A percentile compares a stretch with the other conserved stretches of the same genome.
Evolutionary conservation across 35 echinoderm and acorn worm species (phyloP).

Genomic region (Hemicentrotus pulcherrimus): DNA sequence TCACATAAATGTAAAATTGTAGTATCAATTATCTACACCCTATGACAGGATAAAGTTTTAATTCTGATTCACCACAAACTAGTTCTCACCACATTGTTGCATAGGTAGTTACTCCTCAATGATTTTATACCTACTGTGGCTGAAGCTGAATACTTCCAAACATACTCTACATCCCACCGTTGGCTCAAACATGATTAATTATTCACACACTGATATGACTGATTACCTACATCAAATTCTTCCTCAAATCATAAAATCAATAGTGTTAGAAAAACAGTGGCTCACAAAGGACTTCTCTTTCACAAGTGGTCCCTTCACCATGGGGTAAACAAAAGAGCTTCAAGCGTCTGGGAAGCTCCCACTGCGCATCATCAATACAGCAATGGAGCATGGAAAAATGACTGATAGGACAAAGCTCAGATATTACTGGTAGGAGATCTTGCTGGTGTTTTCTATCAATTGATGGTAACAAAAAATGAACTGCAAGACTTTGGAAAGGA

Average conservation of each 20-base stretch:
- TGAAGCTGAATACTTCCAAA: not conserved
- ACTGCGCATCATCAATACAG: not conserved
- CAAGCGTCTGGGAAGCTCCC: not conserved
- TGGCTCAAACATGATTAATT: not conserved
- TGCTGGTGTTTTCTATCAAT: no score
- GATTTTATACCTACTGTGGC: not conserved
- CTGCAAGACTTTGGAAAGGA: no score
- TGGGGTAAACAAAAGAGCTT: slow-evolving; percentile 4
- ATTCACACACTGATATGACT: not conserved
- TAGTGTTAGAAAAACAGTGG: not conserved
- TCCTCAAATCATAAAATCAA: not conserved
- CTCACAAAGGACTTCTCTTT: not conserved
- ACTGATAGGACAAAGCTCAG: not conserved
- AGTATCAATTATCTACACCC: no score
- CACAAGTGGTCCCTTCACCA: not conserved
- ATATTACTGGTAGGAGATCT: no score
- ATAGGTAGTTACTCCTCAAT: no score
- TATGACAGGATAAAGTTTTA: no score
- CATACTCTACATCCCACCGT: not conserved
- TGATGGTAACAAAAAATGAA: no score
- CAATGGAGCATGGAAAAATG: not conserved
- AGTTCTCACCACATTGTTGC: no score
- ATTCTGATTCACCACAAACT: no score
- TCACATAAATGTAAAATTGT: no score
- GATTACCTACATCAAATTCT: not conserved